phyloP scores from a whole-genome alignment of 1,140 invertebrate genomes.

The Papilio glaucus region DNA sequence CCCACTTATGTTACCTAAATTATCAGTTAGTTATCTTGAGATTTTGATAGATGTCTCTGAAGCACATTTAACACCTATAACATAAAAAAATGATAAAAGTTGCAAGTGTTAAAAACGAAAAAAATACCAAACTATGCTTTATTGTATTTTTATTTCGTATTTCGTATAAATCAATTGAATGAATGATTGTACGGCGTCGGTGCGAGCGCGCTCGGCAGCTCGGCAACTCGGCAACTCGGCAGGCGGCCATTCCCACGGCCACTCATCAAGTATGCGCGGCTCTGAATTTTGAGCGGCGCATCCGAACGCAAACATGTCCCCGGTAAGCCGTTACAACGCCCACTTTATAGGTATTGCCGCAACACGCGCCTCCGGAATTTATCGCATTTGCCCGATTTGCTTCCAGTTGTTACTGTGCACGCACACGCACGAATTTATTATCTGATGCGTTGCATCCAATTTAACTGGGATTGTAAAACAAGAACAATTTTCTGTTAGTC shows the following conservation, averaged over 20 bases:
- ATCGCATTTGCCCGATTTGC: conserved; percentile 30
- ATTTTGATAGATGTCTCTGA: neutral
- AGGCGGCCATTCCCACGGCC: conserved; percentile 35
- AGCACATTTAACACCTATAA: neutral
- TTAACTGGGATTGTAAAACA: conserved; percentile 33
- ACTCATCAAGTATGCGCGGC: conserved; percentile 46
- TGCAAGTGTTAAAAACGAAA: neutral
- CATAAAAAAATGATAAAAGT: neutral
- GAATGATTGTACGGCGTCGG: conserved; percentile 1
- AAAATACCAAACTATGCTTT: conserved; percentile 2
- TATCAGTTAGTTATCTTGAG: too few relatives aligned
- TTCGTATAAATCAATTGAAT: conserved; percentile 19
- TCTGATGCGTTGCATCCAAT: conserved; percentile 24
- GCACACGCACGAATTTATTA: conserved; percentile 28
- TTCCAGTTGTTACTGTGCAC: conserved; percentile 24
- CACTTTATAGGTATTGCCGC: conserved; percentile 46
- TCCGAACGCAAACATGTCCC: conserved; percentile 41
- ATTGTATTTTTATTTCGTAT: neutral
- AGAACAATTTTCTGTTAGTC: conserved; percentile 35
- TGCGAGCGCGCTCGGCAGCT: neutral
- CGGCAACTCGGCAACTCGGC: neutral
- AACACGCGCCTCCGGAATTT: conserved; percentile 36
- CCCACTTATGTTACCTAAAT: too few relatives aligned
- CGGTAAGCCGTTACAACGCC: conserved; percentile 48
- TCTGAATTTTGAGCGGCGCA: conserved; percentile 47